Base-by-base conservation (phyloP, 2,888 invertebrate species). In the Cheilosia urbana region DNA sequence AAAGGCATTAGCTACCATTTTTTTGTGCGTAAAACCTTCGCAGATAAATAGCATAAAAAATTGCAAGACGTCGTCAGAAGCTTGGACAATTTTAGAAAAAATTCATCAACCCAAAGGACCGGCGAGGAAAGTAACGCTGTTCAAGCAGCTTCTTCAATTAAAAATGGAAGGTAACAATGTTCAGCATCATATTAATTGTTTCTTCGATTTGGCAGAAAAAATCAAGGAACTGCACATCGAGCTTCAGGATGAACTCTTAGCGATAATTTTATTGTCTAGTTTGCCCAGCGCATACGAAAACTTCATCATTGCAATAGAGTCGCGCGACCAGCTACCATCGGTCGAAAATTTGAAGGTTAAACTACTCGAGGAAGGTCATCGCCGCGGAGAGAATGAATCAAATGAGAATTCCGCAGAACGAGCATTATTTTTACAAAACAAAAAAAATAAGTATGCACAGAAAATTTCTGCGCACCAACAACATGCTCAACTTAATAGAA, bases 271-370 rank as follows among this genome's bases (percentile, higher is more conserved):
- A 37, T 17, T 65, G 7, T 75, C 55, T 9, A 27, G 27, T 27
- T 27, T 27, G 27, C 27, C 27, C 27, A 27, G 27, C 4, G 27
- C 27, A 27, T 27, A 27, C 27, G 27, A 27, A 27, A 27, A 27
- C 4, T 27, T 27, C 27, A 27, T 27, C 27, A 27, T 27, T 27
- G 27, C 27, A 4, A 27, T 27, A 27, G 27, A 27, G 27, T 27
- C 27, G 27, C 27, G 27, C 27, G 27, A 27, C 27, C 27, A 27
- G 27, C 27, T 27, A 27, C 27, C 27, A 27, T 27, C 27, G 27
- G 27, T 27, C 63, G 75, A 30, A 65, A 47, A 57, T 27, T 65
- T 75, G n/a, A 65, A 75, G 37, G 57, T 75, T 65, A 27, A 27
- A 27, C 27, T 27, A 27, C 27, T 27, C 13, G 65, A 65, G 27